phyloP scores from a whole-genome alignment of 2,888 invertebrate species.

The Tenthredo amoena region DNA sequence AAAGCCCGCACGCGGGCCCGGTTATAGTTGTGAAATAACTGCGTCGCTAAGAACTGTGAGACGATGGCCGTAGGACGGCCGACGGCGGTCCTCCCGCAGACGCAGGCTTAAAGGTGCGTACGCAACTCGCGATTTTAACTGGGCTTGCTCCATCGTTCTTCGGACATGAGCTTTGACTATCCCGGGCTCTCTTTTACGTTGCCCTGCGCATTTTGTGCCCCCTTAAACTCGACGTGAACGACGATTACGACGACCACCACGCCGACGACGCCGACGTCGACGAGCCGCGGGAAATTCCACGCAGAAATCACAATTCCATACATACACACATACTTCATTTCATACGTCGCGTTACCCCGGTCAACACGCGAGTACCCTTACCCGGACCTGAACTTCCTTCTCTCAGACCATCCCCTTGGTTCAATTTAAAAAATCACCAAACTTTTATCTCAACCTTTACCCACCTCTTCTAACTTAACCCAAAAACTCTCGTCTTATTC shows the following conservation, averaged over 20 bases:
- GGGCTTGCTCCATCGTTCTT: constrained; percentile 89
- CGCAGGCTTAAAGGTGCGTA: constrained; percentile 87
- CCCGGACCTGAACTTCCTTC: neutral
- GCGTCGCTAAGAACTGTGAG: constrained; percentile 31
- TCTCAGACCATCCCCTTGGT: neutral
- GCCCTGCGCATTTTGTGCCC: constrained; percentile 75
- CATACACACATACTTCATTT: constrained; percentile 14
- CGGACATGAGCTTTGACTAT: constrained; percentile 70
- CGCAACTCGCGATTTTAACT: constrained; percentile 94
- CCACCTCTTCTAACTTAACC: neutral
- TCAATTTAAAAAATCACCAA: neutral
- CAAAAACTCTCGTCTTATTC: neutral
- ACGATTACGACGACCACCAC: constrained; percentile 28
- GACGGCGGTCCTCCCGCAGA: constrained; percentile 58
- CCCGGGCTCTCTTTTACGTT: constrained; percentile 70
- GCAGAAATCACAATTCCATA: constrained; percentile 25
- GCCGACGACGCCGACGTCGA: constrained; percentile 48
- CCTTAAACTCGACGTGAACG: constrained; percentile 48
- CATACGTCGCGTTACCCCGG: neutral
- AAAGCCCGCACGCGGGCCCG: neutral
- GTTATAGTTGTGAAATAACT: constrained; percentile 20
- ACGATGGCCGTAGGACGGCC: constrained; percentile 50
- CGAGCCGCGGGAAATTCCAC: constrained; percentile 36
- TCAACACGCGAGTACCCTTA: constrained; percentile 11
- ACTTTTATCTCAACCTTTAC: neutral